A percentile compares a stretch with the other conserved stretches of the same genome.
Conservation (phyloP, 2,797 vertebrate genomes). For the Spheniscus humboldti region DNA sequence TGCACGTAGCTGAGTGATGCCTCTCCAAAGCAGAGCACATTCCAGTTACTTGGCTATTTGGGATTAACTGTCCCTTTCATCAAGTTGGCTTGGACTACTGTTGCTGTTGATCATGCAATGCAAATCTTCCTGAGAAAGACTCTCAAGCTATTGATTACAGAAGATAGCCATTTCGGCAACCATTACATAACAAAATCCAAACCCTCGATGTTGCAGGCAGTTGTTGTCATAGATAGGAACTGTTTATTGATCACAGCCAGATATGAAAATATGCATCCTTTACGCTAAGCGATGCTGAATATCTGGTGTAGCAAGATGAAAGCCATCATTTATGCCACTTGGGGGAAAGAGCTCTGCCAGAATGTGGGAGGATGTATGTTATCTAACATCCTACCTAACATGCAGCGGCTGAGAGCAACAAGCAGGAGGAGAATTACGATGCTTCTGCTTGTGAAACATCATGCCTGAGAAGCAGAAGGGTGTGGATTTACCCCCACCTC, state of each 20-base stretch:
- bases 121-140: slow-evolving; percentile 27
- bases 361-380: neutral
- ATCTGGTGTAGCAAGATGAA: neutral
- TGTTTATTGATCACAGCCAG: slow-evolving; percentile 4
- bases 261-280: neutral
- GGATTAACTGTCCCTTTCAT: slow-evolving; percentile 65
- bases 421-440: neutral
- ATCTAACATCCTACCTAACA: slow-evolving; percentile 9
- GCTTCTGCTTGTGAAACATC: slow-evolving; percentile 1
- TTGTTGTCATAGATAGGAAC: neutral
- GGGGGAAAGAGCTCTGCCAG: neutral
- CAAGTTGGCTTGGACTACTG: slow-evolving; percentile 1
- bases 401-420: neutral
- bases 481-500: neutral
- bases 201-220: neutral
- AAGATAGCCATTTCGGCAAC: neutral
- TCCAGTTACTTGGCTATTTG: slow-evolving; percentile 30
- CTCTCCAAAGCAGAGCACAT: neutral
- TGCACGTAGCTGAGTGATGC: neutral
- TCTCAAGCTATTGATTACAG: slow-evolving; percentile 20
- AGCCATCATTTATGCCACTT: neutral
- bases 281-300: neutral
- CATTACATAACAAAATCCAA: neutral
- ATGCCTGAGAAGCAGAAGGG: neutral
- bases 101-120: slow-evolving; percentile 21